A percentile compares a stretch with the other conserved stretches of the same genome.
phyloP scores from a whole-genome alignment of 2,113 vertebrate species.

The Caloenas nicobarica region DNA sequence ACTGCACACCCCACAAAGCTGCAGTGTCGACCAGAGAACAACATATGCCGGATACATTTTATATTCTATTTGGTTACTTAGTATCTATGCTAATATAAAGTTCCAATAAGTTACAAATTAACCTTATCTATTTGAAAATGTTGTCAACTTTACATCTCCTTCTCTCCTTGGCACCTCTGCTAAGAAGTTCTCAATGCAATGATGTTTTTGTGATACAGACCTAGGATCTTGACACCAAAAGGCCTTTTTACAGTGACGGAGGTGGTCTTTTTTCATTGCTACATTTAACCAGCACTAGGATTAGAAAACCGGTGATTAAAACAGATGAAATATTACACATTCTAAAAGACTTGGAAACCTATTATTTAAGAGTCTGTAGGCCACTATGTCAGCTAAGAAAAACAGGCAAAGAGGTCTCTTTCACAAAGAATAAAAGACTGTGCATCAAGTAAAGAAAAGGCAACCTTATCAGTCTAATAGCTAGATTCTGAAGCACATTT shows the following conservation, averaged over 20 bases:
- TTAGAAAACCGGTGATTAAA: neutral
- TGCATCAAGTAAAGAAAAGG: neutral
- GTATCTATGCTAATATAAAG: neutral
- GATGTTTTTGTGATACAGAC: neutral
- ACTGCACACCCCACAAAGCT: neutral
- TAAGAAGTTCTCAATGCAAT: neutral
- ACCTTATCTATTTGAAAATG: neutral
- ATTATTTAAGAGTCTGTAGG: neutral
- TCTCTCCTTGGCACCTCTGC: neutral
- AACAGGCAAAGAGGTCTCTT: neutral
- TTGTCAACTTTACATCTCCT: neutral
- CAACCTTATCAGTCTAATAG: neutral
- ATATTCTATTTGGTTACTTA: neutral
- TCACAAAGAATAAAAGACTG: neutral
- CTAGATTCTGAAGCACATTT: neutral
- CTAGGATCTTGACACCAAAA: neutral
- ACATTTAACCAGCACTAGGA: neutral
- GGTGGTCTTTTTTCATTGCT: neutral
- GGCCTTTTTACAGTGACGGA: neutral
- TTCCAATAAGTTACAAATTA: neutral
- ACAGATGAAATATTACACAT: neutral
- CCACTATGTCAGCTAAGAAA: neutral
- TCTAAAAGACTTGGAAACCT: neutral
- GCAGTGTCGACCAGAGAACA: neutral
- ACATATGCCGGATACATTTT: neutral